Conservation (phyloP, 2,888 invertebrate genomes). For the Bruchidius siliquastri region DNA sequence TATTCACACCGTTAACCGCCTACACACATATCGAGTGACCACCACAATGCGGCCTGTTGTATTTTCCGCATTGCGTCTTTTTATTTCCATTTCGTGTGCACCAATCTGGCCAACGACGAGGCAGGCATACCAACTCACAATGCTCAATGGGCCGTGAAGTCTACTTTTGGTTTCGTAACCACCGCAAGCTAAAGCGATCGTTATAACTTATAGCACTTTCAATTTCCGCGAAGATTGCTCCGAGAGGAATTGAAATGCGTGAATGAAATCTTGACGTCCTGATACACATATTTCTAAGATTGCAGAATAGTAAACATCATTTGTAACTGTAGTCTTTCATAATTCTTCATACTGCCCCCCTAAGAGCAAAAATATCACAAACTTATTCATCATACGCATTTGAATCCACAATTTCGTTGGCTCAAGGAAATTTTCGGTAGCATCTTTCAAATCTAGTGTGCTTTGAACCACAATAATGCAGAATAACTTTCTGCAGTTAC, state of each 20-base stretch:
- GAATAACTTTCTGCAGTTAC: not conserved
- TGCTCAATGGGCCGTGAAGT: conserved; percentile 14
- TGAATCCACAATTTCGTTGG: no score
- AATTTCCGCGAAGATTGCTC: conserved; percentile 2
- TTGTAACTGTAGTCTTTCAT: no score
- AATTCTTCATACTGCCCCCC: no score
- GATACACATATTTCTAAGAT: no score
- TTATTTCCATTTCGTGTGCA: not conserved
- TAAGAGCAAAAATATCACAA: no score
- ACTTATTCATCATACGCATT: no score
- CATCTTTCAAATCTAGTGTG: no score
- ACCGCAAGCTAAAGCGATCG: not conserved
- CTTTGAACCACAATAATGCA: not conserved
- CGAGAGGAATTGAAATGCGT: not conserved
- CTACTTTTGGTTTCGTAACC: conserved; percentile 16
- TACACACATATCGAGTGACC: not conserved
- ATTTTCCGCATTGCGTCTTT: conserved; percentile 5
- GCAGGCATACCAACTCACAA: conserved; percentile 9
- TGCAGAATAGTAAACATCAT: no score
- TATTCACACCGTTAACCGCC: not conserved
- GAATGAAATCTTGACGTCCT: not conserved
- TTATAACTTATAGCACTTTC: conserved; percentile 7
- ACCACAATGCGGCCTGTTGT: not conserved
- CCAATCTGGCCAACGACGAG: not conserved
- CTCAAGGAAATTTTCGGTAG: no score